Base-by-base conservation (phyloP, 1,140 invertebrate species). In the Nasonia giraulti region DNA sequence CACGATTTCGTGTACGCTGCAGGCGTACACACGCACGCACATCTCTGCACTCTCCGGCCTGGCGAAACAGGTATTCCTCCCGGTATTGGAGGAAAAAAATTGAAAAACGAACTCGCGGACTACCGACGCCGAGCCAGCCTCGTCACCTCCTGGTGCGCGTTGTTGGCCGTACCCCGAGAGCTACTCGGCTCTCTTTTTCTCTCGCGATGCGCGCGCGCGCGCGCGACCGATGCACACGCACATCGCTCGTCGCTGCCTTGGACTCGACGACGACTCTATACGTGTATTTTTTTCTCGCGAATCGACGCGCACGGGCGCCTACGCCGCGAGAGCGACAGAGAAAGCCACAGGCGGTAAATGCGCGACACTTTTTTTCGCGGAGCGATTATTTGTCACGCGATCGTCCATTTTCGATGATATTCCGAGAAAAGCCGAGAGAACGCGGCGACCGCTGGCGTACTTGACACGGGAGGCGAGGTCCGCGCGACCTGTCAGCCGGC, bases 1-100 rank as follows among this genome's bases (percentile, higher is more conserved):
- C 68, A 83, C 62, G 82, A 78, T 83, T 83, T 83, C 27, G 81
- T n/a, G n/a, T n/a, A n/a, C 81, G 73, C 55, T 83, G 81, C 74
- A 77, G 50, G 55, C 55, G 6, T 77, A 76, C 23, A 7, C 17
- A 7, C 17, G 10, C 17, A 55, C 40, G 8, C 17, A 55, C 12
- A 55, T 1, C 55, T 20, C 55, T 62, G 7, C 6, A 62, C 55
- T n/a, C 14, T 20, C 6, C 55, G 17, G 12, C 12, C 47, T 14
- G 47, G 40, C 40, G 17, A 20, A 62, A 62, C 55, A n/a, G 20
- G 55, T 62, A 62, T 62, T 50, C 17, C 5, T n/a, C 55, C 17
- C 55, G 55, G 17, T 14, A 62, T 20, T 20, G 17, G 17, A 20
- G 17, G 17, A 20, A 62, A 62, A 62, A 62, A 62, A 62, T 55